phyloP scores from a whole-genome alignment of 1,140 invertebrate genomes.

The Drosophila aff. region DNA sequence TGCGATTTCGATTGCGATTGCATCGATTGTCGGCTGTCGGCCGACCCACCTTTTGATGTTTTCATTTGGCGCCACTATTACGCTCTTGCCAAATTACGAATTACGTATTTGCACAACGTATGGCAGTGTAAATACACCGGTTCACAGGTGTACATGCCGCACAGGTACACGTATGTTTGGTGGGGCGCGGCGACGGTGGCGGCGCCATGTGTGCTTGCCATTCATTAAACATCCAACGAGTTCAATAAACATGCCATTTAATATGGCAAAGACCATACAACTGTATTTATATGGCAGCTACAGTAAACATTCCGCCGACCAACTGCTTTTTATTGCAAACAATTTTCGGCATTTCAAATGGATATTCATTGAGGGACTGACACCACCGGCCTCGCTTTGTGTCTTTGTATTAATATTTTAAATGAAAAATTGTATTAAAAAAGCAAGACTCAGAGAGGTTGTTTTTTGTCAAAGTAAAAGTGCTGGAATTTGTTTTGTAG shows the following conservation, averaged over 20 bases:
- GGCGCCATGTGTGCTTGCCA: constrained; percentile 57
- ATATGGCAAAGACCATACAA: constrained; percentile 35
- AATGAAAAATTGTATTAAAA: background rate
- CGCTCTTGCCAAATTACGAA: constrained; percentile 24
- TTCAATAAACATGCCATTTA: constrained; percentile 73
- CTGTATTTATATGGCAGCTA: constrained; percentile 16
- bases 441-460: background rate
- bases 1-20: constrained; percentile 40
- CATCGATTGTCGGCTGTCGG: constrained; percentile 14
- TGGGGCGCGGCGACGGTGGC: background rate
- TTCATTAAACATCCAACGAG: constrained; percentile 64
- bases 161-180: background rate
- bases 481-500: background rate
- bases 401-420: background rate
- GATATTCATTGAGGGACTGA: constrained; percentile 28
- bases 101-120: constrained; percentile 47
- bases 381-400: background rate
- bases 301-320: constrained; percentile 21
- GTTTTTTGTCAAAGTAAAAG: background rate
- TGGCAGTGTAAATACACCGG: constrained; percentile 24
- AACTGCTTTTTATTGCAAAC: background rate
- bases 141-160: background rate
- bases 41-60: constrained; percentile 28
- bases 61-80: constrained; percentile 54
- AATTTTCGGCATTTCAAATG: constrained; percentile 19